Base-by-base conservation (phyloP, 2,797 vertebrate genomes). In the Sebastolobus alascanus region DNA sequence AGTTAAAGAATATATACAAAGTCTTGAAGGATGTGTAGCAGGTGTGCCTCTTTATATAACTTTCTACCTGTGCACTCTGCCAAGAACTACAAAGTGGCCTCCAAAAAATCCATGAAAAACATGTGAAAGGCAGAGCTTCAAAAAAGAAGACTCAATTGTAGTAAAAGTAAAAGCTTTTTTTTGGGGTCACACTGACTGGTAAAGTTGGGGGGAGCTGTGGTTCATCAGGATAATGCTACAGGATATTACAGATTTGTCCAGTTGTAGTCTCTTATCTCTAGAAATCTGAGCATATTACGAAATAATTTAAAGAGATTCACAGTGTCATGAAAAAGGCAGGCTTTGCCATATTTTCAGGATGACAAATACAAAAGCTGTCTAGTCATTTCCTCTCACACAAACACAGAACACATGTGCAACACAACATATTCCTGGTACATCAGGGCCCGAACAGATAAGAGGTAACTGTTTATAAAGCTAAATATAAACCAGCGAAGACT, bases 11-110 rank as follows among this genome's bases (percentile, higher is more conserved):
- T 3, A 80, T 68, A 82, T 18, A 79, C 75, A 64, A 65, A 68
- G 69, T 73, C 54, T 67, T 69, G 54, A 80, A 70, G 73, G 68
- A 73, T 50, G 56, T 80, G 64, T 10, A 82, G 59, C 87, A 89
- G 83, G 87, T 91, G 75, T 79, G 84, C 1, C 7, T 83, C 43
- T 55, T 25, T 33, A 50, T 16, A 35, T 20, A 68, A 65, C 60
- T 35, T 13, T 73, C 33, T 64, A 71, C 77, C 55, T 50, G n/a
- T 55, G n/a, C 2, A 20, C 6, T 60, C 27, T 20, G 82, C 87
- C 86, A 91, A 91, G 43, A 89, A 27, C 43, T 11, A 81, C 82
- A 79, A 52, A 55, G 55, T 1, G 22, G 22, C 55, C 38, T 82
- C 81, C 73, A 76, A 83, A 64, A 46, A 77, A 12, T 33, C 18